Conservation (phyloP, 2,113 vertebrate species). For the Harpagus bidentatus region DNA sequence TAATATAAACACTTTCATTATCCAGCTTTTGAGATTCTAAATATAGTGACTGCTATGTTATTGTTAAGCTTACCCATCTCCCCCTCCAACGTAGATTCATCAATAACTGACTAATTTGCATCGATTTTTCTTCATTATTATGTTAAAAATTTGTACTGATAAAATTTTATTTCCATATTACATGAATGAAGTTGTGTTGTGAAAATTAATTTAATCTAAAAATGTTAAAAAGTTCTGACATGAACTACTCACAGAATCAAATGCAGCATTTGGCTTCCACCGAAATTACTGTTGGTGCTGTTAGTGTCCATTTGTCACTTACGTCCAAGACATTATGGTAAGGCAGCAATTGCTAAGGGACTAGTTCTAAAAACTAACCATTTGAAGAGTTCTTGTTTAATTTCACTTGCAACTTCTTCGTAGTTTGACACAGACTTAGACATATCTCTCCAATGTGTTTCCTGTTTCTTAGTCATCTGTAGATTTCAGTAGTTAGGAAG, state of each 20-base stretch:
- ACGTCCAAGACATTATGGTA: not conserved
- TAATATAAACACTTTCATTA: not conserved
- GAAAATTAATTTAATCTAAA: not conserved
- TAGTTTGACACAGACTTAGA: not conserved
- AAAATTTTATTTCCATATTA: not conserved
- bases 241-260: not conserved
- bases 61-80: not conserved
- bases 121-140: not conserved
- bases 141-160: not conserved
- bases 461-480: not conserved
- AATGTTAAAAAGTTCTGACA: not conserved
- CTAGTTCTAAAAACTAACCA: not conserved
- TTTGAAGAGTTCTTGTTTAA: not conserved
- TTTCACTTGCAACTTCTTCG: not conserved
- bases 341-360: not conserved
- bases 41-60: not conserved
- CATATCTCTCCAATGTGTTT: not conserved
- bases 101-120: not conserved
- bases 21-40: not conserved
- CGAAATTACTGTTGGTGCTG: not conserved
- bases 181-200: not conserved
- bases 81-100: not conserved
- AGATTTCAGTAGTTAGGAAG: not conserved
- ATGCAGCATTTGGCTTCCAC: not conserved
- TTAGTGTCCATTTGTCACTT: not conserved